Conservation (phyloP, 2,797 vertebrate species). For the Crocidura indochinensis region DNA sequence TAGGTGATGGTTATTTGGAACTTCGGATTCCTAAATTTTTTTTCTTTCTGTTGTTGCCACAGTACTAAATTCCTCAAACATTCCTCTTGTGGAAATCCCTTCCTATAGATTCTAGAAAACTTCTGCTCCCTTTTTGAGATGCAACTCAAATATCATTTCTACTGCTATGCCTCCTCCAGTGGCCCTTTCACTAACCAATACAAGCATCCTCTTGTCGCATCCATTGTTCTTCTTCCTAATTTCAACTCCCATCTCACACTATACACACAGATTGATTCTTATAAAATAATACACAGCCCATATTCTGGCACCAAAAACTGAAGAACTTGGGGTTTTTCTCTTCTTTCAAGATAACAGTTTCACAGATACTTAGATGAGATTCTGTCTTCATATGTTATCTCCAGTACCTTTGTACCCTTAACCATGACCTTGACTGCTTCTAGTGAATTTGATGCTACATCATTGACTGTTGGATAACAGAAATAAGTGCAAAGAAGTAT, state of each 20-base stretch:
- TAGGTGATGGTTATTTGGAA: neutral
- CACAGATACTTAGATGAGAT: neutral
- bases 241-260: neutral
- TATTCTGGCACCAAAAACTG: too few relatives aligned
- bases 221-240: neutral
- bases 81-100: conserved; percentile 5
- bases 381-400: neutral
- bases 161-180: neutral
- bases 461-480: neutral
- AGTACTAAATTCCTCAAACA: neutral
- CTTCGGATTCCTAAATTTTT: conserved; percentile 20
- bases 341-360: neutral
- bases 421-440: too few relatives aligned
- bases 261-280: neutral
- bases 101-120: neutral
- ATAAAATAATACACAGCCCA: neutral
- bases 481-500: neutral
- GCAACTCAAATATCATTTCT: neutral
- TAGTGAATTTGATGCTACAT: neutral
- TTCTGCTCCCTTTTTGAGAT: neutral
- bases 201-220: neutral
- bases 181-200: neutral
- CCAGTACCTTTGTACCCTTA: neutral
- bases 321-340: neutral
- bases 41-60: neutral